A percentile compares a stretch with the other conserved stretches of the same genome.
phyloP scores from a whole-genome alignment of 2,888 invertebrate species.

The Troglohyphantes excavatus region DNA sequence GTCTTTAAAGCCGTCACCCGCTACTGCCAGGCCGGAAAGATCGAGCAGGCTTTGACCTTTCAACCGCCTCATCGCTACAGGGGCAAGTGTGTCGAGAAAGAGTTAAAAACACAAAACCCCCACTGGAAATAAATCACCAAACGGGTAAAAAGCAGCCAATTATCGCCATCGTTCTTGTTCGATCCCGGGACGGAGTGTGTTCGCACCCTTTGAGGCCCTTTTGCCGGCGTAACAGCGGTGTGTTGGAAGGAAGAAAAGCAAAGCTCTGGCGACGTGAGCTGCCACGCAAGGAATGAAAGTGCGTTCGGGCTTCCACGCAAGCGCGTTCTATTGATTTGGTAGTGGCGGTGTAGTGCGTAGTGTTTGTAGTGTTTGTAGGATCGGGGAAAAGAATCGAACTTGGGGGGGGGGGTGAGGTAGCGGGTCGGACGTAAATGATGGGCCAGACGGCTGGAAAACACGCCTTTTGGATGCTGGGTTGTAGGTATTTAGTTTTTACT shows the following conservation, averaged over 20 bases:
- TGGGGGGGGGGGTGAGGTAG: background rate
- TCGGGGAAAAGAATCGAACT: background rate
- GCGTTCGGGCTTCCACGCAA: background rate
- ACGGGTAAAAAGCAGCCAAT: background rate
- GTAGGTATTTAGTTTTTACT: no score
- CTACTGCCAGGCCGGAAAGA: background rate
- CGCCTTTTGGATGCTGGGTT: no score
- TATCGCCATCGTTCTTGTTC: background rate
- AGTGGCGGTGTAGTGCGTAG: conserved; percentile 9
- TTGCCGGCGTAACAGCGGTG: background rate
- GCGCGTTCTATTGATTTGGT: background rate
- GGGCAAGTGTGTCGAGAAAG: no score
- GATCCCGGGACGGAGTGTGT: background rate
- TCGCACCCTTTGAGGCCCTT: background rate
- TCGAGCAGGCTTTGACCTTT: conserved; percentile 54
- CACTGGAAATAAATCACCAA: background rate
- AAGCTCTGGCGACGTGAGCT: background rate
- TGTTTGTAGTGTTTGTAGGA: conserved; percentile 4
- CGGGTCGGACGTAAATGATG: no score
- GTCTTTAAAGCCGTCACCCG: conserved; percentile 1
- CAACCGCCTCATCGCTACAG: conserved; percentile 13
- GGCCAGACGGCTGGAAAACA: no score
- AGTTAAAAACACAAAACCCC: background rate
- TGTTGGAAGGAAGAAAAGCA: no score
- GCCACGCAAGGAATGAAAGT: conserved; percentile 20